Evolutionary conservation across 2,113 vertebrate genomes (phyloP).

Genomic region (Anser cygnoides): DNA sequence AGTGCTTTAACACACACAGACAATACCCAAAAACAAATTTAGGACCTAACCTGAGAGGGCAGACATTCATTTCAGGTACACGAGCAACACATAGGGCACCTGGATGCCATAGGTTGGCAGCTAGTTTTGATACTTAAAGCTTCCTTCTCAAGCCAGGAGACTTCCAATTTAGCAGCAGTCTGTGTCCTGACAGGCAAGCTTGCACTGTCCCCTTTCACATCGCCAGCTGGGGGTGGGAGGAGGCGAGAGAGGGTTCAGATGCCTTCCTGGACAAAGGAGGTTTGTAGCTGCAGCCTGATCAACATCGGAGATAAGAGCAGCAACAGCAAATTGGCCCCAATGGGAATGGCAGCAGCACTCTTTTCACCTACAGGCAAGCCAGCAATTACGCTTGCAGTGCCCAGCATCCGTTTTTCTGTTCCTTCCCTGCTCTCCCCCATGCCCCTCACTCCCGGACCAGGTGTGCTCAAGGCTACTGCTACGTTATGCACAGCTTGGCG

Average conservation of each 20-base stretch:
- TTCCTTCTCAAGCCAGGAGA: not conserved
- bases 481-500: not conserved
- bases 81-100: not conserved
- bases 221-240: not conserved
- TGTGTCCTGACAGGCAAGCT: not conserved
- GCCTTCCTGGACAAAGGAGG: slow-evolving; percentile 63
- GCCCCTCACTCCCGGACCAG: not conserved
- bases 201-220: slow-evolving; percentile 53
- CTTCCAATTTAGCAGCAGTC: slow-evolving; percentile 4
- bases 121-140: not conserved
- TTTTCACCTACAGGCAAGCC: slow-evolving; percentile 70
- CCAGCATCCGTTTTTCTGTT: slow-evolving; percentile 51
- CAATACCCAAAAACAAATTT: not conserved
- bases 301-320: slow-evolving; percentile 72
- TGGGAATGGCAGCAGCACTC: slow-evolving; percentile 72
- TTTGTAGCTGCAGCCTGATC: slow-evolving; percentile 74
- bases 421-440: slow-evolving; percentile 13
- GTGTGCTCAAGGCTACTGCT: slow-evolving; percentile 26
- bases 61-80: not conserved
- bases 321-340: slow-evolving; percentile 75
- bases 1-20: not conserved
- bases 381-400: slow-evolving; percentile 63
- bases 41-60: not conserved
- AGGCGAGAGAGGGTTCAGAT: not conserved
- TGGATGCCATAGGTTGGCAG: fast-evolving